phyloP scores from a whole-genome alignment of 1,140 invertebrate species.

The Atta texana region DNA sequence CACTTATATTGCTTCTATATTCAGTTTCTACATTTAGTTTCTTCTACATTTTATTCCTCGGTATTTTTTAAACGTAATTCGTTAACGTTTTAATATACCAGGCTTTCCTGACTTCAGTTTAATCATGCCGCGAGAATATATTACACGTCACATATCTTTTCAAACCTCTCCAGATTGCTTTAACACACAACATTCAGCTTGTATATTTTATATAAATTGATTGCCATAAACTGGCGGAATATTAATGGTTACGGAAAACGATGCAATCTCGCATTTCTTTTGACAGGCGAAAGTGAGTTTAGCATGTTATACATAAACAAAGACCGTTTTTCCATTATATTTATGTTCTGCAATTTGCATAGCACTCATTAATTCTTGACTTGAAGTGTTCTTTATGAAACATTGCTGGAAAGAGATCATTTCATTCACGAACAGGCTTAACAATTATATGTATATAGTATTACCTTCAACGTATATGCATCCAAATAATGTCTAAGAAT shows the following conservation, averaged over 20 bases:
- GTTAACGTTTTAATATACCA: not conserved
- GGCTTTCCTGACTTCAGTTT: not conserved
- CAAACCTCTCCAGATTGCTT: conserved; percentile 31
- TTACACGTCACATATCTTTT: conserved; percentile 9
- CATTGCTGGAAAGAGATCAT: not conserved
- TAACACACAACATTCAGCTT: conserved; percentile 9
- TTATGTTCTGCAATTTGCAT: not conserved
- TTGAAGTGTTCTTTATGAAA: not conserved
- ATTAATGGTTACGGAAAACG: conserved; percentile 4
- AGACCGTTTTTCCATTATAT: not conserved
- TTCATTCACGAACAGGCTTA: not conserved
- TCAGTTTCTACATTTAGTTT: conserved; percentile 22
- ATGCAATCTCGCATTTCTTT: conserved; percentile 44
- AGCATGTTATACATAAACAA: not conserved
- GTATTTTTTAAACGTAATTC: not conserved
- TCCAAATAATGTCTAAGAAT: not conserved
- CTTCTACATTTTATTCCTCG: not conserved
- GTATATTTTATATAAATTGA: conserved; percentile 60
- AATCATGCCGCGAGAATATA: conserved; percentile 15
- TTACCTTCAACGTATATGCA: not conserved
- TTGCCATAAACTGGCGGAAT: conserved; percentile 1
- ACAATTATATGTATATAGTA: not conserved
- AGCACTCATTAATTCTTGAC: not conserved
- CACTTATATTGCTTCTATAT: too few relatives aligned
- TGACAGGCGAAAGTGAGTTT: conserved; percentile 44